Conservation (phyloP, 2,888 invertebrate species). For the Chymomyza amoena region DNA sequence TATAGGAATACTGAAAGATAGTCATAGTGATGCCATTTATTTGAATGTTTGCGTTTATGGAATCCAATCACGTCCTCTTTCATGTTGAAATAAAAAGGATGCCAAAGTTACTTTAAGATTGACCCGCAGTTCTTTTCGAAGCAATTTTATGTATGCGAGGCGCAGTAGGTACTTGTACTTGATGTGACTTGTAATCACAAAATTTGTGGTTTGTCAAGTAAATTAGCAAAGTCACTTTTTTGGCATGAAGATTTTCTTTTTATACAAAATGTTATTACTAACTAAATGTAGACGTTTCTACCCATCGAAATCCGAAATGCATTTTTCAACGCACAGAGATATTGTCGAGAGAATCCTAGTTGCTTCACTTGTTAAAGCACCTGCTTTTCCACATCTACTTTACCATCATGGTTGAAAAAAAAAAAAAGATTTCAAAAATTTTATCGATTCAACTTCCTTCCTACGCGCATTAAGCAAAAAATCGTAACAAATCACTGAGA, state of each 20-base stretch:
- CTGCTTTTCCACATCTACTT: no score
- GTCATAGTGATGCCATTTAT: conserved; percentile 49
- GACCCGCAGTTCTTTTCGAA: background rate
- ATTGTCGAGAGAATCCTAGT: no score
- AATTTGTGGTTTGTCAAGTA: background rate
- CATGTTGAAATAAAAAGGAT: background rate
- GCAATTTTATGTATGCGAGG: no score
- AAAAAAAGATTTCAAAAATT: conserved; percentile 43
- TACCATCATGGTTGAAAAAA: background rate
- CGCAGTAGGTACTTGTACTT: background rate
- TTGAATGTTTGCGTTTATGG: conserved; percentile 54
- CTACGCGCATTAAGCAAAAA: conserved; percentile 30
- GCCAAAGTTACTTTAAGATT: background rate
- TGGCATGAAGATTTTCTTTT: no score
- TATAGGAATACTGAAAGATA: background rate
- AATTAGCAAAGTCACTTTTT: no score
- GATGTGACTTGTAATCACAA: background rate
- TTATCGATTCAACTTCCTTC: conserved; percentile 62
- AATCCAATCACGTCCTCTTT: conserved; percentile 56
- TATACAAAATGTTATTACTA: no score
- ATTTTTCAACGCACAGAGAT: no score
- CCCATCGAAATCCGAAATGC: no score
- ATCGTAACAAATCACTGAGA: conserved; percentile 52
- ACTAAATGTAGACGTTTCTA: no score
- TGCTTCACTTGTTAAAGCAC: no score